Base-by-base conservation (phyloP, 2,888 invertebrate species). In the Lepidocyrtinus sp. region DNA sequence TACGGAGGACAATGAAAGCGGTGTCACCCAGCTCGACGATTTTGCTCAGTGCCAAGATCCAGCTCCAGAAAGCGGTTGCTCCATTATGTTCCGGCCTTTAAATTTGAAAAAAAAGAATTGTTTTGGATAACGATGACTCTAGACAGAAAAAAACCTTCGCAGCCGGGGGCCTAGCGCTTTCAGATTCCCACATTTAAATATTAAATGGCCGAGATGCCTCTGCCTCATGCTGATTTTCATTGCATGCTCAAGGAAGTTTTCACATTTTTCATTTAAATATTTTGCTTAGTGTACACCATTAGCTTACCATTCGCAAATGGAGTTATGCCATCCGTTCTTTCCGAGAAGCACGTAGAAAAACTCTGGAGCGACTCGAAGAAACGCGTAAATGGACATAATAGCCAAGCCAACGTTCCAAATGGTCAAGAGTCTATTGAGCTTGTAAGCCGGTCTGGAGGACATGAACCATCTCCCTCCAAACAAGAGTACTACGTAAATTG, bases 21-120 rank as follows among this genome's bases (percentile, higher is more conserved):
- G 85, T 85, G 63, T 85, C 85, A 12, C 85, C 85, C 62, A 85
- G 71, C 27, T 85, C 85, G 19, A 85, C 70, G n/a, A 85, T 70
- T 75, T 85, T 85, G 17, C 82, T 82, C 25, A 84, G 24, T 2
- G 81, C 68, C 1, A 85, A 69, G n/a, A 85, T 45, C 76, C 76
- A 84, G 46, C 81, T 77, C 85, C 85, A 85, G 55, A 82, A 85
- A 0, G 85, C 85, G 21, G 85, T 85, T 17, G 85, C 85, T 69
- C 76, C 76, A 50, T 84, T 84, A 46, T 84, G 84, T n/a, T 72
- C 73, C 3, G 81, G 81, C 84, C 84, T 84, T 61, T 7, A 50
- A 63, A 63, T 62, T 2, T 46, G n/a, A 70, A 45, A 17, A 63
- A n/a, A n/a, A n/a, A n/a, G n/a, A n/a, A n/a, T n/a, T n/a, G n/a